phyloP scores from a whole-genome alignment of 2,888 invertebrate genomes.

The Nipponacmea schrenckii region DNA sequence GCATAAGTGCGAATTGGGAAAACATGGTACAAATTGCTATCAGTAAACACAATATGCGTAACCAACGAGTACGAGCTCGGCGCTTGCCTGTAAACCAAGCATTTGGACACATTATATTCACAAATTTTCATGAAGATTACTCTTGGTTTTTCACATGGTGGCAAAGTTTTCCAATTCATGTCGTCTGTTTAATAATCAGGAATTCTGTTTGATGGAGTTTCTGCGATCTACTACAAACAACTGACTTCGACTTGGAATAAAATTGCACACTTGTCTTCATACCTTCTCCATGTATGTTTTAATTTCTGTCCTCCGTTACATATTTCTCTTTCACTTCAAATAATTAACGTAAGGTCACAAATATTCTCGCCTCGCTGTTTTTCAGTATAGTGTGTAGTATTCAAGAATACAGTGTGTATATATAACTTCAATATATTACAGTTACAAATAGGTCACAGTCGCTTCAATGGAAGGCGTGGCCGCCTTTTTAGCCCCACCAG shows the following conservation, averaged over 20 bases:
- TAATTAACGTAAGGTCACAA: too few species aligned
- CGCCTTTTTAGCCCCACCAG: slow-evolving; percentile 18
- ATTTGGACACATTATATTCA: slow-evolving; percentile 39
- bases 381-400: too few species aligned
- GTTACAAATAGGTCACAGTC: slow-evolving; percentile 16
- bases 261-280: too few species aligned
- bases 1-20: slow-evolving; percentile 16
- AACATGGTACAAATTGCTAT: slow-evolving; percentile 21
- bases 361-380: too few species aligned
- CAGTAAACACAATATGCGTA: slow-evolving; percentile 25
- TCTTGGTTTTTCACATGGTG: slow-evolving; percentile 6
- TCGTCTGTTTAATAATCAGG: not conserved
- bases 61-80: slow-evolving; percentile 21
- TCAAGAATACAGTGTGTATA: not conserved
- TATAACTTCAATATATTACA: not conserved
- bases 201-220: slow-evolving; percentile 5
- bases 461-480: slow-evolving; percentile 17
- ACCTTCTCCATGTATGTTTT: too few species aligned
- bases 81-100: slow-evolving; percentile 18
- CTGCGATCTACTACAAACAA: not conserved
- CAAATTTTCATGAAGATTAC: slow-evolving; percentile 23
- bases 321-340: too few species aligned
- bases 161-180: slow-evolving; percentile 16
- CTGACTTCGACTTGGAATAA: not conserved
- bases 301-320: too few species aligned